Base-by-base conservation (phyloP, 1,140 invertebrate species). In the Agraylea sexmaculata region DNA sequence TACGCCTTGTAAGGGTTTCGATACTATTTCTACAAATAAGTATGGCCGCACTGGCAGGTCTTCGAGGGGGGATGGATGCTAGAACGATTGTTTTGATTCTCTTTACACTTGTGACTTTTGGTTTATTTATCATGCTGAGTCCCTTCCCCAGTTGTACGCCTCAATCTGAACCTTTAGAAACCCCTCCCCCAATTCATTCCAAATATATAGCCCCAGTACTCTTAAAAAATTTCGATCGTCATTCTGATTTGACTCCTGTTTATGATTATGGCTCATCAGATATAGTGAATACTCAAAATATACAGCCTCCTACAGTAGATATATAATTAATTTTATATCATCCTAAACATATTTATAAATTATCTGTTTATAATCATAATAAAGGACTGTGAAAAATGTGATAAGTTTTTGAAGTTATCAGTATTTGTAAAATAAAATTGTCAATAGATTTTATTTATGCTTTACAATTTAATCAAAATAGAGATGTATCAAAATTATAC, bases 61-160 rank as follows among this genome's bases (percentile, higher is more conserved):
- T 77, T 29, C 59, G 75, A 36, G 70, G 74, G 2, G 71, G 73
- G 10, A 64, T 75, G 48, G 67, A 65, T 49, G 59, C 69, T 2
- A 63, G 73, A 39, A 72, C 73, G 11, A 67, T 74, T 29, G 62
- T 77, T 30, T 57, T 74, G n/a, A 69, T 76, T 35, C 61, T 77
- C 35, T 70, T 68, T 11, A 65, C 69, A 12, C 57, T 71, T 29
- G 56, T 70, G 2, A 69, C 70, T 2, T 59, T 69, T 21, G 63
- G 62, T 2, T 69, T 69, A 13, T 70, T 73, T 42, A 54, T 69
- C 32, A 57, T 73, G 25, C 52, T 73, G 5, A 70, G 69, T 53
- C 70, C 71, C 2, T 74, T 73, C 53, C 71, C 71, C 4, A 66
- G 62, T 33, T 74, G 71, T 50, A 67, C 61, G 16, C 64, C 69